Evolutionary conservation across 2,888 invertebrate genomes (phyloP).

Genomic region (Anoplius nigerrimus): DNA sequence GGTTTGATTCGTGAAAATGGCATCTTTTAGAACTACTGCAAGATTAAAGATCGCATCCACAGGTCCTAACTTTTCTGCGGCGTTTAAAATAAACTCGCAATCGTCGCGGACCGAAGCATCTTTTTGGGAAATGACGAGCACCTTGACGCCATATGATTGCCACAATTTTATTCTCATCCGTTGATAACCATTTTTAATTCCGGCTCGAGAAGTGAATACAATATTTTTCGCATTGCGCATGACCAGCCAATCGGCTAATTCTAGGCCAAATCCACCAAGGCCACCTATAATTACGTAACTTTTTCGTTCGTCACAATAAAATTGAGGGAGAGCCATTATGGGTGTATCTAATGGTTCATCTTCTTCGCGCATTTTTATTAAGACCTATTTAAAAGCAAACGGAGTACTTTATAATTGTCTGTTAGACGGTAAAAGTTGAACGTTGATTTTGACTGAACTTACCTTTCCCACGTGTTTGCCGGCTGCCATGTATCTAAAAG

Average conservation of each 20-base stretch:
- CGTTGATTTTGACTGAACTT: not conserved
- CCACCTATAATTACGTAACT: constrained; percentile 85
- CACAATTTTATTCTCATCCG: constrained; percentile 81
- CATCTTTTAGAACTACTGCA: constrained; percentile 79
- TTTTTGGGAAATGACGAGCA: constrained; percentile 81
- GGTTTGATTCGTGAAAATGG: constrained; percentile 77
- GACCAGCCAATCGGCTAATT: constrained; percentile 91
- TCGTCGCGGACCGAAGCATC: constrained; percentile 85
- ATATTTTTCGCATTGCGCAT: constrained; percentile 87
- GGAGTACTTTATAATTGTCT: not conserved
- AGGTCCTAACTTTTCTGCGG: constrained; percentile 76
- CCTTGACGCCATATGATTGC: constrained; percentile 82
- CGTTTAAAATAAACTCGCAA: constrained; percentile 82
- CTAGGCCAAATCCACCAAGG: constrained; percentile 94
- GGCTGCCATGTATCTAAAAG: constrained; percentile 81
- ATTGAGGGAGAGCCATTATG: constrained; percentile 75
- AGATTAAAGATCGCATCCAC: constrained; percentile 82
- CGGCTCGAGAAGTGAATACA: constrained; percentile 87
- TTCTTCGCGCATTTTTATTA: constrained; percentile 63
- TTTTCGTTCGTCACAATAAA: constrained; percentile 76
- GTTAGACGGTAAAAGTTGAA: too few species aligned
- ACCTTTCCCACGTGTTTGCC: constrained; percentile 91
- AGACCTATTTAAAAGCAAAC: constrained; percentile 42
- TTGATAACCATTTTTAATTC: constrained; percentile 90
- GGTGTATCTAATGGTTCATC: constrained; percentile 41